Evolutionary conservation across 2,888 invertebrate species (phyloP), one percentile per base, ranked within the genome.

Genomic region (Eilema depressum): DNA sequence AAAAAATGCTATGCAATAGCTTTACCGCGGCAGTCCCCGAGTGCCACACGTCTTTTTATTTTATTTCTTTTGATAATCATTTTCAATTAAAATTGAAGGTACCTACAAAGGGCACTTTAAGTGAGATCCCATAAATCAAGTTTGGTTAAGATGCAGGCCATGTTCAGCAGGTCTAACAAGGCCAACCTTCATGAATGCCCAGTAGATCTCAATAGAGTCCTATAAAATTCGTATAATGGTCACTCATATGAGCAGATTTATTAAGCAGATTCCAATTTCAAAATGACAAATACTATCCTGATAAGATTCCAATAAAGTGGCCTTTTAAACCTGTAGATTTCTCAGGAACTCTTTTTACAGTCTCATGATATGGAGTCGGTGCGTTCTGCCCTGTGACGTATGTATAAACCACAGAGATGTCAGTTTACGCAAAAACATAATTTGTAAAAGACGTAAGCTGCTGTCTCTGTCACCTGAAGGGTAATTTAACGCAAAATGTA

Each of bases 391-490:
- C 53, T 53, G n/a, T 8, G 4, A 12, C 37, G 30, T 12, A 41
- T 17, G 17, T 41, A 41, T 41, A 17, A 41, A 17, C 17, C 14
- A n/a, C n/a, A 63, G 37, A 37, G 20, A 17, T 41, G 25, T 25
- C 63, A 41, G 41, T 57, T 66, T 23, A 12, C n/a, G 10, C 57
- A 8, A 69, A 68, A 74, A 57, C 66, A 20, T 53, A 47, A 64
- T 66, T 76, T 66, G 28, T 57, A 67, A 69, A 20, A 63, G 47
- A 25, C 3, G 20, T 7, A 5, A 25, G 65, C 17, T 11, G 11
- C 20, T 26, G 57, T 70, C 28, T 53, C 25, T 69, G 70, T 71
- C 70, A 69, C 59, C 60, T 66, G 69, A 60, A 56, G 28, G 53
- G 30, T 70, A 63, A 74, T 66, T 67, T 53, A 66, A 60, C 64